These are phyloP conservation scores for Lynx canadensis DNA, from an alignment of 2,113 vertebrate genomes.

Conservation along the genomic window DNA sequence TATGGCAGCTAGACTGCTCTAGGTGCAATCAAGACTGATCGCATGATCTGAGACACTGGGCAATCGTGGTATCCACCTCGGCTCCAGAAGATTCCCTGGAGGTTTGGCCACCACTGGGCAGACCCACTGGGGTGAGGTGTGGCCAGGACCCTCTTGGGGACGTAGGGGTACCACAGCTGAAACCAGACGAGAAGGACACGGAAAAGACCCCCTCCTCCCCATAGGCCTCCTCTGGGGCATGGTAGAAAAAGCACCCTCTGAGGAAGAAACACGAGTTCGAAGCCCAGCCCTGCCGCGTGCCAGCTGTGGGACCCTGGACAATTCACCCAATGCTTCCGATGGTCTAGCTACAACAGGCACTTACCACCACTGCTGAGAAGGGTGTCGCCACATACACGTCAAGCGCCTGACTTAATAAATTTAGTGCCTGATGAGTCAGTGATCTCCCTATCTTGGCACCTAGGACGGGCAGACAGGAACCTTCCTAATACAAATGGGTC, in stretches of 20 bases:
- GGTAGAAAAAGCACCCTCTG: not conserved
- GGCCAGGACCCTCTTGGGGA: not conserved
- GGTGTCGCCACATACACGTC: not conserved
- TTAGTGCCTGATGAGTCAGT: not conserved
- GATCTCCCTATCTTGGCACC: not conserved
- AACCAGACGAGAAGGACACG: not conserved
- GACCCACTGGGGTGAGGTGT: not conserved
- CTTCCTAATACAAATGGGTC: not conserved
- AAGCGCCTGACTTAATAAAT: not conserved
- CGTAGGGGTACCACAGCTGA: not conserved
- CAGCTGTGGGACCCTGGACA: not conserved
- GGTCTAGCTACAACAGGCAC: not conserved
- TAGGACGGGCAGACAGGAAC: not conserved
- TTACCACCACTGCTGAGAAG: not conserved
- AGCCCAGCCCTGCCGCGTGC: not conserved
- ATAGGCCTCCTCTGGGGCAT: not conserved
- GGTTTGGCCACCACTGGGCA: not conserved
- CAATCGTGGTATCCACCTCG: accelerated
- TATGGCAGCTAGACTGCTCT: not conserved
- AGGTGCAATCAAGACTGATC: not conserved
- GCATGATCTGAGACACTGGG: not conserved
- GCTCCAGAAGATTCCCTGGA: not conserved
- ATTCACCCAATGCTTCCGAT: accelerated
- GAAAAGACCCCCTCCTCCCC: not conserved
- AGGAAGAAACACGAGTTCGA: not conserved